A percentile compares a stretch with the other conserved stretches of the same genome.
Conservation (phyloP, 2,113 vertebrate genomes). For the Andinoacara biseriatus region DNA sequence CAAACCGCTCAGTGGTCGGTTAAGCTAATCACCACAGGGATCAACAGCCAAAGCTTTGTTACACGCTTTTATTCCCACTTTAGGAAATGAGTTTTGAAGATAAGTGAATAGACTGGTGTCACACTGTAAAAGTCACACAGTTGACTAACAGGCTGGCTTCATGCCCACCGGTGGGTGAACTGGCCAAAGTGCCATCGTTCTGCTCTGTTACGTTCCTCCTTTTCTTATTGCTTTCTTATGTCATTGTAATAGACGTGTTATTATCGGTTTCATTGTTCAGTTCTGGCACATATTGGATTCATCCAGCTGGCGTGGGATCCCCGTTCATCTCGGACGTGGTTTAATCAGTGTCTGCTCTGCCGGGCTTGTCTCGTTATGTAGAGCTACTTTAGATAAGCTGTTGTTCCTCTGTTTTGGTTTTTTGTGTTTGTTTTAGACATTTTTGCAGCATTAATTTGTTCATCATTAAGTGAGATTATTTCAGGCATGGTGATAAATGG, state of each 20-base stretch:
- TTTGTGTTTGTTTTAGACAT: background rate
- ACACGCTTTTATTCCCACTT: constrained; percentile 23
- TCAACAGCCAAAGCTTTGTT: constrained; percentile 28
- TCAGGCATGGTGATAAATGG: background rate
- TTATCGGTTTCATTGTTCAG: constrained; percentile 44
- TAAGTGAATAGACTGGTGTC: constrained; percentile 30
- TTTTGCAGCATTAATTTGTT: background rate
- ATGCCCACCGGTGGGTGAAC: constrained; percentile 24
- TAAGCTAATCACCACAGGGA: constrained; percentile 76
- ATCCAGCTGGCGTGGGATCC: constrained; percentile 14
- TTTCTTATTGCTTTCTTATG: constrained; percentile 38
- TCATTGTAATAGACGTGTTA: constrained; percentile 23
- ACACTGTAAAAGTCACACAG: constrained; percentile 6
- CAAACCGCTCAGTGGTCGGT: constrained; percentile 72
- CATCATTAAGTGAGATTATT: background rate
- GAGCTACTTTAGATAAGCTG: background rate
- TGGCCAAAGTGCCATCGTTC: constrained; percentile 36
- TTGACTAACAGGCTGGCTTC: constrained; percentile 9
- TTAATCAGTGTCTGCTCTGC: background rate
- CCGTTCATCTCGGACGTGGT: background rate
- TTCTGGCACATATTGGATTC: constrained; percentile 18
- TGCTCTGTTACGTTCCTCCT: constrained; percentile 18
- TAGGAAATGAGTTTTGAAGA: constrained; percentile 47
- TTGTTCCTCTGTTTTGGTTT: background rate
- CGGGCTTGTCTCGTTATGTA: background rate